Base-by-base conservation (phyloP, 1,140 invertebrate genomes). In the Doryteuthis pealeii region DNA sequence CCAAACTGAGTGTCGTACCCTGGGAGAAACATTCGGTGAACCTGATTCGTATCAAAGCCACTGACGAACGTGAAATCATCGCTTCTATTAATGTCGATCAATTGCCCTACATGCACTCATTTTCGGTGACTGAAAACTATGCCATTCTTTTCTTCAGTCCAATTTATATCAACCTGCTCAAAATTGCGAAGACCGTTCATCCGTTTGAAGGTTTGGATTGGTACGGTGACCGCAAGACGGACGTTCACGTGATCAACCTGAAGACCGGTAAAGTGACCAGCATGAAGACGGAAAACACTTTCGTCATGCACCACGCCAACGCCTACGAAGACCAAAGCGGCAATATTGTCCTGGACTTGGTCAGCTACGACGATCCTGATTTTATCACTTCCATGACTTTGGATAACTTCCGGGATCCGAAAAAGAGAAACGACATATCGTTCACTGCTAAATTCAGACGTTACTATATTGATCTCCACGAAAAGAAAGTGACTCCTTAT, bases 81-180 rank as follows among this genome's bases (percentile, higher is more conserved):
- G 79, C 80, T 0, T 43, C 71, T 18, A 84, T 81, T 81, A 40
- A 77, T 2, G 80, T 86, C 22, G 78, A 80, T 28, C 76, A 76
- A 30, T 74, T 82, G 28, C 81, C 81, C 81, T 80, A n/a, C n/a
- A n/a, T n/a, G n/a, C n/a, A n/a, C n/a, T n/a, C n/a, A n/a, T n/a
- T n/a, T n/a, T n/a, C n/a, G 3, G 78, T 82, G 1, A 85, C 85
- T 1, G 35, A 76, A 54, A 77, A 79, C 68, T 81, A 82, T 70
- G 84, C 78, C 15, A 76, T 86, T 28, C 74, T 86, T 10, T 79
- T 85, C 73, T 80, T 77, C 22, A 78, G 74, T 74, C 84, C 85
- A 1, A 80, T 84, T 71, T 83, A 80, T 70, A 78, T 86, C n/a
- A 80, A 84, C 74, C 68, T 81, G 0, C 0, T 70, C 8, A 81